Conservation (phyloP, 2,888 invertebrate genomes). For the Drosophila melanosoma region DNA sequence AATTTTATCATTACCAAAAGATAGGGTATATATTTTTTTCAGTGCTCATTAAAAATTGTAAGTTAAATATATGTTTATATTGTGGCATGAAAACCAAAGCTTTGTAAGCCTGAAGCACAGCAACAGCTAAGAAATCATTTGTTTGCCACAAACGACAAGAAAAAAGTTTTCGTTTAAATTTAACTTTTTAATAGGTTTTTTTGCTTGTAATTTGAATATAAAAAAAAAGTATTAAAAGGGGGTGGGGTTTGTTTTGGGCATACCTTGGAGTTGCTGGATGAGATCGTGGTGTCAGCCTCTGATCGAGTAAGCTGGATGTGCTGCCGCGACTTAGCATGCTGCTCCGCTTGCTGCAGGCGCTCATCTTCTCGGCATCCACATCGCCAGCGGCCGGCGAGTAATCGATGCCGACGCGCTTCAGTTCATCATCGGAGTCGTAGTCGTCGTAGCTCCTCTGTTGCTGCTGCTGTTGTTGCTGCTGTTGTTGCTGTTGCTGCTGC, state of each 20-base stretch:
- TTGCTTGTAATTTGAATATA: not conserved
- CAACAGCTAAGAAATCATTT: not conserved
- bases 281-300: slow-evolving; percentile 94
- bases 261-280: slow-evolving; percentile 96
- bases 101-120: not conserved
- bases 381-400: slow-evolving; percentile 86
- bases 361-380: slow-evolving; percentile 90
- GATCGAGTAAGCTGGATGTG: slow-evolving; percentile 93
- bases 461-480: slow-evolving; percentile 85
- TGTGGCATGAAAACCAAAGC: not conserved
- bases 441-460: slow-evolving; percentile 89
- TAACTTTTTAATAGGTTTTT: not conserved
- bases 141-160: not conserved
- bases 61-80: not conserved
- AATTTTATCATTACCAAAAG: not conserved
- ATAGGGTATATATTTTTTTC: not conserved
- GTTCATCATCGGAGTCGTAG: slow-evolving; percentile 95
- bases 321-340: slow-evolving; percentile 96
- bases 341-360: slow-evolving; percentile 94
- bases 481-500: slow-evolving; percentile 45
- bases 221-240: too few relatives aligned
- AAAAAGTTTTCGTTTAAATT: not conserved
- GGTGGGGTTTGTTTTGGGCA: not conserved
- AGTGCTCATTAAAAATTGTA: not conserved
- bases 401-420: slow-evolving; percentile 93